Conservation (phyloP, 2,797 vertebrate species). For the Tadarida brasiliensis region DNA sequence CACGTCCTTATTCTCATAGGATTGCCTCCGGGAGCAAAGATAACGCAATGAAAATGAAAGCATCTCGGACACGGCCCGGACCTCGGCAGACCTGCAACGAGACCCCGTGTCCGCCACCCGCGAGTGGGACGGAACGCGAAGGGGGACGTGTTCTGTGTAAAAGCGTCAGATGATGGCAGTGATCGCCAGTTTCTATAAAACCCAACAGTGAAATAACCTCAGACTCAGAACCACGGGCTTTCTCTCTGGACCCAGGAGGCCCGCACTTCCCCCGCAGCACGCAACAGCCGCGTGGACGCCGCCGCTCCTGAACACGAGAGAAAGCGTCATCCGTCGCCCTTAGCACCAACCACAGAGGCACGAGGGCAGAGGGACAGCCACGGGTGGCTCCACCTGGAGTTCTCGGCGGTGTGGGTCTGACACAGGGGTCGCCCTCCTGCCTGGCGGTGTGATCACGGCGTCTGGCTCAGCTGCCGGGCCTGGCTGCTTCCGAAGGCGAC, state of each 20-base stretch:
- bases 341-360: too few species aligned
- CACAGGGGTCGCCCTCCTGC: too few species aligned
- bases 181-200: neutral
- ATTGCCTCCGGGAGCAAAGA: neutral
- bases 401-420: too few species aligned
- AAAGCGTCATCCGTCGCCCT: neutral
- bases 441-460: too few species aligned
- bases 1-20: neutral
- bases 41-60: neutral
- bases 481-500: too few species aligned
- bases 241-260: neutral
- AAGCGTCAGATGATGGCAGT: neutral
- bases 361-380: too few species aligned
- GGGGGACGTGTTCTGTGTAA: neutral
- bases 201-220: neutral
- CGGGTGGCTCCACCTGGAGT: too few species aligned
- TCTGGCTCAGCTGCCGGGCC: neutral
- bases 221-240: neutral
- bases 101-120: neutral
- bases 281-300: neutral
- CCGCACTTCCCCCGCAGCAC: neutral
- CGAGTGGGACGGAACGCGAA: neutral
- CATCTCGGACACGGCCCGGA: neutral
- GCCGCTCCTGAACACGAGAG: neutral
- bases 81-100: neutral